Conservation (phyloP, 2,113 vertebrate species). For the Amblyopsis rosae region DNA sequence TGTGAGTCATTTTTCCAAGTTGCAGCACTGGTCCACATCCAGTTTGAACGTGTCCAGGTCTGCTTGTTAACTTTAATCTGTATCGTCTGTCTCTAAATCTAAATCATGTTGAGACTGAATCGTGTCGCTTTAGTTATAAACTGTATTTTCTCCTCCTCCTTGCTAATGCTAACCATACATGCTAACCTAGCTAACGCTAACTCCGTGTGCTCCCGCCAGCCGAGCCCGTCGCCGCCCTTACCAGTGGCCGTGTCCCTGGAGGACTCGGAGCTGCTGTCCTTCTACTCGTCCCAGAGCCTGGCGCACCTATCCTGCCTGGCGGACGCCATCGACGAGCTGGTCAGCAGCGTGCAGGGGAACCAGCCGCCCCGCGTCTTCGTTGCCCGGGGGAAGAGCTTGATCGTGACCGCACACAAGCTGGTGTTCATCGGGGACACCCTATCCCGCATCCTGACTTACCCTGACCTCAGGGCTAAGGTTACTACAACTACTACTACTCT, state of each 20-base stretch:
- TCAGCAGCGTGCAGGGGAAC: slow-evolving; percentile 81
- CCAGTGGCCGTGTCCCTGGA: slow-evolving; percentile 77
- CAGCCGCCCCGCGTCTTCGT: slow-evolving; percentile 87
- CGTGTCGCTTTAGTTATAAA: no score
- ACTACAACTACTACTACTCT: neutral
- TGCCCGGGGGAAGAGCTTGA: slow-evolving; percentile 84
- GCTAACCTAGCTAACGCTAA: neutral
- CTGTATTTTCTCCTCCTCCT: neutral
- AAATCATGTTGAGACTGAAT: neutral
- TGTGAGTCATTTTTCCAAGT: slow-evolving; percentile 46
- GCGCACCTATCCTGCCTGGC: slow-evolving; percentile 84
- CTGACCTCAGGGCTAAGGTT: slow-evolving; percentile 80
- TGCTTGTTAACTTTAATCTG: neutral
- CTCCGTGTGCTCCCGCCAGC: slow-evolving; percentile 46
- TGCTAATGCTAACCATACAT: neutral
- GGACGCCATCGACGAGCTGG: slow-evolving; percentile 82
- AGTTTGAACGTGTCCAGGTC: neutral
- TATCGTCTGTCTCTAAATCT: neutral
- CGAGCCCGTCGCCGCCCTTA: slow-evolving; percentile 67
- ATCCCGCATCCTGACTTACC: slow-evolving; percentile 82
- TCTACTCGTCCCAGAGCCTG: slow-evolving; percentile 88
- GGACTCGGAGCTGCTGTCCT: slow-evolving; percentile 86
- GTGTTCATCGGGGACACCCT: slow-evolving; percentile 91
- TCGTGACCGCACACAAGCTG: slow-evolving; percentile 89
- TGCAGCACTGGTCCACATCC: slow-evolving; percentile 7